These are phyloP conservation scores for Chroicocephalus ridibundus DNA, from an alignment of 2,113 vertebrate species.

Conservation along the genomic window DNA sequence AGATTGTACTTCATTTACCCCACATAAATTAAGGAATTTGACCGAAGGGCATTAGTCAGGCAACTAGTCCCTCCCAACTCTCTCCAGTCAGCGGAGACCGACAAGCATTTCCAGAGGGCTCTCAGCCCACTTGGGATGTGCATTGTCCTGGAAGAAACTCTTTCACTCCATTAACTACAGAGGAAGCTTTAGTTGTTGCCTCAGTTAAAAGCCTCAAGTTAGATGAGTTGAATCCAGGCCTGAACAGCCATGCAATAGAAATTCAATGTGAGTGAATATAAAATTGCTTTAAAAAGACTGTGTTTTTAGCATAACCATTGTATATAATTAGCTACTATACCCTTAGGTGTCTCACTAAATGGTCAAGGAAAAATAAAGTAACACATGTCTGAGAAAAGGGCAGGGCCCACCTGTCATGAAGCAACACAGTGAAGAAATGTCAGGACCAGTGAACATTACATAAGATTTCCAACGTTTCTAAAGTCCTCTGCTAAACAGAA, in stretches of 20 bases:
- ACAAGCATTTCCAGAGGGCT: not conserved
- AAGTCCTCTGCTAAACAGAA: not conserved
- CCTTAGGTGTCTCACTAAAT: not conserved
- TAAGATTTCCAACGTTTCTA: too few relatives aligned
- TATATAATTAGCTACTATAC: not conserved
- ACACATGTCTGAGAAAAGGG: not conserved
- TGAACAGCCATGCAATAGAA: not conserved
- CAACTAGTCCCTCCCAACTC: not conserved
- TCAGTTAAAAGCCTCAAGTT: conserved; percentile 27
- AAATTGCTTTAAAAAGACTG: not conserved
- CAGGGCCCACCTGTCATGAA: not conserved
- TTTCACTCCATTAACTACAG: conserved; percentile 29
- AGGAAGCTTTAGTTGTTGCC: not conserved
- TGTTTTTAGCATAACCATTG: not conserved
- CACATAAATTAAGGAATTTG: not conserved
- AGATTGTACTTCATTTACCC: not conserved
- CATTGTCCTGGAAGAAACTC: not conserved
- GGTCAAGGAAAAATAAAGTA: not conserved
- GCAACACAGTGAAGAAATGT: not conserved
- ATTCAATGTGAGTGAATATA: not conserved
- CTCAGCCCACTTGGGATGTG: not conserved
- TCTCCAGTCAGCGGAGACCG: not conserved
- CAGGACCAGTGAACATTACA: not conserved
- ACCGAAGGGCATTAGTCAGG: not conserved
- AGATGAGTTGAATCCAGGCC: conserved; percentile 2